phyloP scores from a whole-genome alignment of 2,797 vertebrate genomes.

The Orestias chungarensis region DNA sequence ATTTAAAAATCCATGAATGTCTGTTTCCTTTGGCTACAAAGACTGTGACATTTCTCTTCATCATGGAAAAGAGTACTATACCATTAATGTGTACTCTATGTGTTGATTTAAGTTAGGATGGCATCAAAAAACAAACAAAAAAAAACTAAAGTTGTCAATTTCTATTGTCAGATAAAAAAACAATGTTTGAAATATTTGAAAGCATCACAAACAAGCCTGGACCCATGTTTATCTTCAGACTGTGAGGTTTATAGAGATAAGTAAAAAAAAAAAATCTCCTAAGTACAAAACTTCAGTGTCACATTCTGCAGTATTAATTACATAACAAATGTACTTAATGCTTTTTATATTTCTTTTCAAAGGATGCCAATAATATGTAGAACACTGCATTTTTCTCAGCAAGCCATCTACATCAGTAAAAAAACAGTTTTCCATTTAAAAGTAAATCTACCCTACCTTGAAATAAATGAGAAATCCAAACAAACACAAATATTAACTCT shows the following conservation, averaged over 20 bases:
- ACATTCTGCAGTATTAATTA: neutral
- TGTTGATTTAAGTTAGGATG: neutral
- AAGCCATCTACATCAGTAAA: neutral
- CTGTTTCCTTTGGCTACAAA: neutral
- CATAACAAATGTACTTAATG: neutral
- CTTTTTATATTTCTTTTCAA: neutral
- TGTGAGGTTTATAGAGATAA: neutral
- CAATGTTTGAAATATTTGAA: neutral
- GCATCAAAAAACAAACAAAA: neutral
- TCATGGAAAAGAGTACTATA: neutral
- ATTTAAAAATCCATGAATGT: neutral
- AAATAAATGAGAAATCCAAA: neutral
- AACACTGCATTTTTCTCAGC: neutral
- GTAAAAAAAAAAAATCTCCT: neutral
- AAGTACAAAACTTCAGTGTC: neutral
- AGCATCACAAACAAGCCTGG: neutral
- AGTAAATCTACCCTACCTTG: neutral
- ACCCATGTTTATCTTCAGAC: neutral
- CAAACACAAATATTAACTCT: neutral
- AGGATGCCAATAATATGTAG: neutral
- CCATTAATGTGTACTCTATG: neutral
- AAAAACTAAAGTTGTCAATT: neutral
- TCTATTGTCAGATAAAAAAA: neutral
- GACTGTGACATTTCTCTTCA: neutral
- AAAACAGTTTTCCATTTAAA: neutral